phyloP scores from a whole-genome alignment of 2,888 invertebrate genomes.

The Poecilus cupreus region DNA sequence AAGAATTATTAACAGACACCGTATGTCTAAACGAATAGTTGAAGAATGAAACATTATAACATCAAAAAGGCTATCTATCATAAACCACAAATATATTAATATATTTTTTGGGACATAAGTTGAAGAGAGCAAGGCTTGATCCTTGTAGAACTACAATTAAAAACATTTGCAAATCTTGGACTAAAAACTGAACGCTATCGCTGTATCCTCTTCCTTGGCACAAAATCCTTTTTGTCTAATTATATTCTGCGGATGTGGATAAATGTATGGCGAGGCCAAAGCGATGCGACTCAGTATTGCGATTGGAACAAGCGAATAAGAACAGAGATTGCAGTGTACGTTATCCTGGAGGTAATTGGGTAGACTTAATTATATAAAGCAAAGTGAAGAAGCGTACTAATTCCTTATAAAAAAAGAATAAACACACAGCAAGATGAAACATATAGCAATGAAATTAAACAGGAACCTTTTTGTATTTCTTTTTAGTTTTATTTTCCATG shows the following conservation, averaged over 20 bases:
- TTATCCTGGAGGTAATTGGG: conserved; percentile 39
- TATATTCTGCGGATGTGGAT: conserved; percentile 16
- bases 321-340: neutral
- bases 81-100: too few relatives aligned
- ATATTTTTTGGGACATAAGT: too few relatives aligned
- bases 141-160: too few relatives aligned
- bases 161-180: neutral
- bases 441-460: too few relatives aligned
- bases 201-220: neutral
- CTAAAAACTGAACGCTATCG: neutral
- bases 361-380: conserved; percentile 47
- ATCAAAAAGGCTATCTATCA: too few relatives aligned
- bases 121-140: too few relatives aligned
- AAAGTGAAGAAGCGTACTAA: conserved; percentile 46
- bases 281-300: neutral
- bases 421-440: neutral
- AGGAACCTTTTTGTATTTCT: neutral
- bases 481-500: neutral
- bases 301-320: neutral
- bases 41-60: too few relatives aligned
- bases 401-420: conserved; percentile 41
- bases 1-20: too few relatives aligned
- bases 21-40: too few relatives aligned
- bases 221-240: conserved; percentile 12
- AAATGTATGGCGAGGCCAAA: conserved; percentile 11